A percentile compares a stretch with the other conserved stretches of the same genome.
Conservation (phyloP, 2,888 invertebrate genomes). For the Catocala nupta region DNA sequence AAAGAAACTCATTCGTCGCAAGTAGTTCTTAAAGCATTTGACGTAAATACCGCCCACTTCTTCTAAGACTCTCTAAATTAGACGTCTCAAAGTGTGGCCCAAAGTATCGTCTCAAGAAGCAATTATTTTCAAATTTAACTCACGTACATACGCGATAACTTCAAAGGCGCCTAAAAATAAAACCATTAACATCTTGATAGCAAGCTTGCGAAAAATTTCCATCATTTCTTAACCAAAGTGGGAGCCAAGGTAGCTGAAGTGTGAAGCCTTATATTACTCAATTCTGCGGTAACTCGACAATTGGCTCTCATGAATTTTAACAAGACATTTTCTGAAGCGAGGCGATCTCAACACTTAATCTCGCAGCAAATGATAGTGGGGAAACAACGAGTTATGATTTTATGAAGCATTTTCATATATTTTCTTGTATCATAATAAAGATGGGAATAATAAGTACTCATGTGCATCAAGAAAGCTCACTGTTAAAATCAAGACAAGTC, state of each 20-base stretch:
- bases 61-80: too few species aligned
- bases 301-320: constrained; percentile 81
- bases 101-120: not conserved
- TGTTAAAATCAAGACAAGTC: too few species aligned
- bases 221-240: constrained; percentile 9
- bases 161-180: not conserved
- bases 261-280: constrained; percentile 71
- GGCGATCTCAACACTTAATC: constrained; percentile 8
- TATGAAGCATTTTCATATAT: not conserved
- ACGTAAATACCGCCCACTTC: too few species aligned
- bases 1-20: too few species aligned
- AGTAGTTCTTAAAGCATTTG: too few species aligned
- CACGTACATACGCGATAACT: not conserved
- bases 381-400: not conserved
- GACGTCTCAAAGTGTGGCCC: too few species aligned
- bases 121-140: constrained; percentile 1
- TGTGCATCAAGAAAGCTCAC: too few species aligned
- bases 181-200: constrained; percentile 1
- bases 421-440: not conserved
- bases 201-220: not conserved
- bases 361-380: not conserved
- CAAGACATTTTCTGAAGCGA: constrained; percentile 70
- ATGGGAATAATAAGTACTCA: too few species aligned
- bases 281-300: constrained; percentile 69
- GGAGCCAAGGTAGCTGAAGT: constrained; percentile 4